Conservation (phyloP, 2,888 invertebrate species). For the Ischnura elegans region DNA sequence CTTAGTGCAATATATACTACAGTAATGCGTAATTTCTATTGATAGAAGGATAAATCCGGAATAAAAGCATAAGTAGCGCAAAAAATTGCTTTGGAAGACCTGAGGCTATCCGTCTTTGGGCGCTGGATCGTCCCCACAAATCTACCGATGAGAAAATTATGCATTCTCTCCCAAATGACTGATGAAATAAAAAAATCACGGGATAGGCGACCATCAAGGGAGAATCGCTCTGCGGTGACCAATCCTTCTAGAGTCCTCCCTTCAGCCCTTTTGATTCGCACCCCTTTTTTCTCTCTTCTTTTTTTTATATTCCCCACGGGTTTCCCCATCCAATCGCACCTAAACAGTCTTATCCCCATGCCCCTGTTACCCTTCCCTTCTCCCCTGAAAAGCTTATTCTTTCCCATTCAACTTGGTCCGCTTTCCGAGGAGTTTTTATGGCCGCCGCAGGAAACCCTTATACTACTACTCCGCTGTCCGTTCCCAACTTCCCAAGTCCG, state of each 20-base stretch:
- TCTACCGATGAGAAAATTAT: neutral
- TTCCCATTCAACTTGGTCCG: slow-evolving; percentile 32
- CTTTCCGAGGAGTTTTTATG: slow-evolving; percentile 16
- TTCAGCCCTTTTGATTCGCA: neutral
- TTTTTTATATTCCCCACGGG: neutral
- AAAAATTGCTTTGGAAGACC: too few species aligned
- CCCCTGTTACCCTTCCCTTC: neutral
- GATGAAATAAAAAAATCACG: neutral
- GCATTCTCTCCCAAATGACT: neutral
- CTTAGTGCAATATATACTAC: too few species aligned
- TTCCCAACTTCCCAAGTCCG: neutral
- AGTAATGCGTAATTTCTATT: too few species aligned
- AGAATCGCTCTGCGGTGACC: neutral
- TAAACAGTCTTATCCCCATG: neutral
- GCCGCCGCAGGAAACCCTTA: slow-evolving; percentile 1
- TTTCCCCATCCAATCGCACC: neutral
- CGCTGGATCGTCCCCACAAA: neutral
- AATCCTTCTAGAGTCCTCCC: neutral
- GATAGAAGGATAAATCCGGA: too few species aligned
- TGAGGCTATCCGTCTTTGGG: too few species aligned
- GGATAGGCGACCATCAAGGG: neutral
- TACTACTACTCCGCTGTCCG: neutral
- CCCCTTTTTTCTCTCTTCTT: neutral
- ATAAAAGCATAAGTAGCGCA: too few species aligned
- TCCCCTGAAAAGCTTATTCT: neutral